Base-by-base conservation (phyloP, 2,113 vertebrate genomes). In the Actinemys pallida region DNA sequence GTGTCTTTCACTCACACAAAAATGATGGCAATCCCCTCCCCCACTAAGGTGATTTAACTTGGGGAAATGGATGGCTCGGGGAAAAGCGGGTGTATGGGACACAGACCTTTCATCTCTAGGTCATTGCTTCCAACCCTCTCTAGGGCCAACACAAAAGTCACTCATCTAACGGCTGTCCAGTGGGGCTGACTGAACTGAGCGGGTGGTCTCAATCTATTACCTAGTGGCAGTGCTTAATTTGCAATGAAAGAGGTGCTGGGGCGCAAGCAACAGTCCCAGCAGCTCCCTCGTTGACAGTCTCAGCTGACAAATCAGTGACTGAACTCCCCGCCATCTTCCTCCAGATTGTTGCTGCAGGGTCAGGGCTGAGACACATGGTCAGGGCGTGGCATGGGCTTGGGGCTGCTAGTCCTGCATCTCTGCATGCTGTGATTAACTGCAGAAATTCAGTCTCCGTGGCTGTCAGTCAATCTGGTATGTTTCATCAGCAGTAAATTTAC, bases 401-500 rank as follows among this genome's bases (percentile, higher is more conserved):
- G 35, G 39, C 52, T 86, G 86, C 57, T 0, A 1, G 8, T n/a
- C 1, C 1, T 54, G 39, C 90, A 89, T 56, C 16, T 72, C 84
- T 79, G 45, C 82, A 52, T 81, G 75, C 62, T 83, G 53, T 80
- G 75, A 83, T 76, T 87, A 86, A 53, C 78, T n/a, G 85, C 80
- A 80, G 69, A 80, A 92, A 86, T 35, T 10, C 57, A 10, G 0
- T 79, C 89, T 93, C 31, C 29, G 50, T 84, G 78, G 35, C 54
- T 50, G 54, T 57, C 85, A 8, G 54, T 57, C 85, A 8, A 54
- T 45, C 88, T 72, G 83, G 59, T 8, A 1, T 22, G 49, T 75
- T 86, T 92, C 83, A 87, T 65, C 57, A 75, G 45, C 81, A 93
- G 91, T 31, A 92, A 92, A 95, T 92, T 95, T 96, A 79, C 93